phyloP scores from a whole-genome alignment of 2,113 vertebrate species.

The Xiphias gladius region DNA sequence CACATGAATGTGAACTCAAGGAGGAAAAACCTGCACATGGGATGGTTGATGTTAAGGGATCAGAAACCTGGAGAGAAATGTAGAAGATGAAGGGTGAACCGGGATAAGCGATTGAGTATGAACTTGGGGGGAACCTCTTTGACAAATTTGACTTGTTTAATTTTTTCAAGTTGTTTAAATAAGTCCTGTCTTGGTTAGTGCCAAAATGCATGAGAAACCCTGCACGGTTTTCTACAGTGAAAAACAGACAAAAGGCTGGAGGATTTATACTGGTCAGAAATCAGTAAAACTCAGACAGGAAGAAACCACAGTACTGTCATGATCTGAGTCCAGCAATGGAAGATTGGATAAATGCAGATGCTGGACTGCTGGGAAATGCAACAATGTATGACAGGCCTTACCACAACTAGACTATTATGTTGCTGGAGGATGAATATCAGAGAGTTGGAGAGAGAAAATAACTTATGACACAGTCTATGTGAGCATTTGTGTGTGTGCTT shows the following conservation, averaged over 20 bases:
- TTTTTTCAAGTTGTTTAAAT: constrained; percentile 16
- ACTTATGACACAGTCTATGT: constrained; percentile 25
- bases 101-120: neutral
- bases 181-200: constrained; percentile 14
- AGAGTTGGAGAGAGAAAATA: constrained; percentile 47
- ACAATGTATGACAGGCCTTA: constrained; percentile 67
- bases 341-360: constrained; percentile 64
- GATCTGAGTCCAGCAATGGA: constrained; percentile 68
- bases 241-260: constrained; percentile 56
- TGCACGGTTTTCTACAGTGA: constrained; percentile 29
- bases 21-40: neutral
- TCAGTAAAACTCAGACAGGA: constrained; percentile 57
- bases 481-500: constrained; percentile 34
- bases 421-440: constrained; percentile 59
- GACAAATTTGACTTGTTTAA: neutral
- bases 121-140: neutral
- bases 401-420: constrained; percentile 65
- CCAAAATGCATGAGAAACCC: constrained; percentile 38
- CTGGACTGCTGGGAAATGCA: constrained; percentile 57
- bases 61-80: constrained; percentile 23
- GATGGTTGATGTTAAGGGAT: constrained; percentile 22
- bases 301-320: constrained; percentile 74
- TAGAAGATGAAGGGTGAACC: neutral
- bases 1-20: constrained; percentile 23
- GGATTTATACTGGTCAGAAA: constrained; percentile 70